Percentiles rank a stretch among this genome's conserved stretches.
Evolutionary conservation across 2,797 vertebrate species (phyloP).

Genomic region (Aulostomus chinensis): DNA sequence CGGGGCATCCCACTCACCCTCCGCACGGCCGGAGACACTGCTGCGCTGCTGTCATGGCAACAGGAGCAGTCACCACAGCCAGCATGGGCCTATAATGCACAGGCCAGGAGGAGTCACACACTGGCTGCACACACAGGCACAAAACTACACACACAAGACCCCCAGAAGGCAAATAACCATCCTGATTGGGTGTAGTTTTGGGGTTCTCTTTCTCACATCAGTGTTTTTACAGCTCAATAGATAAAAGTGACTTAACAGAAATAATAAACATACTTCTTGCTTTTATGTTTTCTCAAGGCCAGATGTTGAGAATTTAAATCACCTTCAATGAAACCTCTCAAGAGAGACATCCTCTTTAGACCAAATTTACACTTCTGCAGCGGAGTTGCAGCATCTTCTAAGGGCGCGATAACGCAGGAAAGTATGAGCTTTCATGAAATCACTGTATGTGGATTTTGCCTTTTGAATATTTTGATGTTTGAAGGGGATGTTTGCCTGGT

Average conservation of each 20-base stretch:
- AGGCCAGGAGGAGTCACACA: conserved; percentile 65
- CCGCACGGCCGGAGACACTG: conserved; percentile 84
- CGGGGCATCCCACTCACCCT: conserved; percentile 84
- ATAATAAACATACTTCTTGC: background rate
- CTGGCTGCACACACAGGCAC: conserved; percentile 18
- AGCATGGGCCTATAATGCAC: conserved; percentile 84
- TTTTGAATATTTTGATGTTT: too few relatives aligned
- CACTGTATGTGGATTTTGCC: too few relatives aligned
- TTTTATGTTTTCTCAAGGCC: background rate
- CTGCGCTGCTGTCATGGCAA: conserved; percentile 94
- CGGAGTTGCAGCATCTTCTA: background rate
- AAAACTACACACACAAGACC: conserved; percentile 23
- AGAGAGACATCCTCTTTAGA: background rate
- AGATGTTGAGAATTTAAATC: background rate
- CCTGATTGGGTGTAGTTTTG: background rate
- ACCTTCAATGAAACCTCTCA: background rate
- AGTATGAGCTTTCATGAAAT: too few relatives aligned
- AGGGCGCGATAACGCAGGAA: background rate
- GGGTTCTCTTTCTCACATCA: background rate
- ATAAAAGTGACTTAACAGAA: background rate
- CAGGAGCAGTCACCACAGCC: conserved; percentile 87
- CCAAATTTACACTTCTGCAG: background rate
- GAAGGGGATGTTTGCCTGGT: too few relatives aligned
- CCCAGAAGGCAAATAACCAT: conserved; percentile 7
- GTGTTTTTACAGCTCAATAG: too few relatives aligned